A percentile compares a stretch with the other conserved stretches of the same genome.
Conservation (phyloP, 2,113 vertebrate genomes). For the Brevimyrus niger region DNA sequence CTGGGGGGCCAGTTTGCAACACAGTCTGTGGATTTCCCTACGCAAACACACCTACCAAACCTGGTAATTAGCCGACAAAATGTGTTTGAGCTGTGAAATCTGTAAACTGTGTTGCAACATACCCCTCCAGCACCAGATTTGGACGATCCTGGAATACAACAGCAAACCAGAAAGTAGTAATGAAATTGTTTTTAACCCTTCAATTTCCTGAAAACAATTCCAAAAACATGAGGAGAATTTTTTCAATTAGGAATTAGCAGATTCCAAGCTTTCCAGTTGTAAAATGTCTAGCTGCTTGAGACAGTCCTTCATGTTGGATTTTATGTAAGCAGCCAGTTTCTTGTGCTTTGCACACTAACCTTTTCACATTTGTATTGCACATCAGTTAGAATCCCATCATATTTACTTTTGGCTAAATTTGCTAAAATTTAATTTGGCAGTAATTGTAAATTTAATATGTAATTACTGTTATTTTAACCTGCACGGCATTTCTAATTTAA, state of each 20-base stretch:
- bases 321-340: background rate
- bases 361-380: background rate
- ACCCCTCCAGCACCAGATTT: background rate
- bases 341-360: background rate
- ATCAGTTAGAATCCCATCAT: background rate
- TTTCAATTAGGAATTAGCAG: background rate
- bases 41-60: background rate
- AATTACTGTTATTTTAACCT: slow-evolving; percentile 2
- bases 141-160: background rate
- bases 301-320: background rate
- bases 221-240: background rate
- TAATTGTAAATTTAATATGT: background rate
- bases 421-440: background rate
- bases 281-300: background rate
- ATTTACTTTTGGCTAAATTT: background rate
- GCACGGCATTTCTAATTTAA: background rate
- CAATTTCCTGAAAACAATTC: background rate
- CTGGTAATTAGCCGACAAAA: background rate
- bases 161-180: background rate
- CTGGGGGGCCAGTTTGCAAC: background rate
- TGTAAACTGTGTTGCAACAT: background rate
- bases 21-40: background rate
- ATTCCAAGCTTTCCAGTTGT: background rate
- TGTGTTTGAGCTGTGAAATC: background rate
- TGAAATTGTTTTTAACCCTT: background rate